Base-by-base conservation (phyloP, 2,113 vertebrate genomes). In the Lepisosteus oculatus region DNA sequence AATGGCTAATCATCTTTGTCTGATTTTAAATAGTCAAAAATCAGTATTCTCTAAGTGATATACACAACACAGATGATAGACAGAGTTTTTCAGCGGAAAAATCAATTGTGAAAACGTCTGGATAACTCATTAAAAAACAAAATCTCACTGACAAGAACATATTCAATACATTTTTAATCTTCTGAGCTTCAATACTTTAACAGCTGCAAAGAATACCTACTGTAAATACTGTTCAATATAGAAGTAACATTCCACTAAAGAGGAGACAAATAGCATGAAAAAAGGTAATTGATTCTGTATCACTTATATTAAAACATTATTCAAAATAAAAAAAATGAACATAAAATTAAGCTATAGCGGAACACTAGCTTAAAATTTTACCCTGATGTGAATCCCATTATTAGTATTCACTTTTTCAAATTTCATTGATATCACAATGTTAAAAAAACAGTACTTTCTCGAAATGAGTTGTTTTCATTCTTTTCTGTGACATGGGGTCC, bases 231-330 rank as follows among this genome's bases (percentile, higher is more conserved):
- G 77, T 81, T 83, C 80, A 76, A 79, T 79, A 75, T 79, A 82
- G 78, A 86, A 67, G 81, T 55, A 78, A 68, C 57, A 55, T 55
- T 64, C 54, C 62, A 74, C 9, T 72, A 77, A 73, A 61, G 29
- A 54, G 72, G 72, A 73, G 47, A 51, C 9, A 70, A 65, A 79
- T 69, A 79, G 56, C 69, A 65, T 75, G 64, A 55, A 67, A 76
- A 74, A 74, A 80, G 69, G 69, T 57, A 68, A 44, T 66, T 66
- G 7, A 66, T 45, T 6, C 59, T 80, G 69, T 43, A 74, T 79
- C 81, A 78, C 74, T 80, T 86, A 84, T 78, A 87, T 83, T 90
- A 89, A 88, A 91, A 86, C 78, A 73, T 73, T 81, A 86, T 83
- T 76, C 83, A 76, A 41, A 51, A 72, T 90, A 88, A 90, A 92